Base-by-base conservation (phyloP, 2,888 invertebrate species). In the Dicyrtomina minuta region DNA sequence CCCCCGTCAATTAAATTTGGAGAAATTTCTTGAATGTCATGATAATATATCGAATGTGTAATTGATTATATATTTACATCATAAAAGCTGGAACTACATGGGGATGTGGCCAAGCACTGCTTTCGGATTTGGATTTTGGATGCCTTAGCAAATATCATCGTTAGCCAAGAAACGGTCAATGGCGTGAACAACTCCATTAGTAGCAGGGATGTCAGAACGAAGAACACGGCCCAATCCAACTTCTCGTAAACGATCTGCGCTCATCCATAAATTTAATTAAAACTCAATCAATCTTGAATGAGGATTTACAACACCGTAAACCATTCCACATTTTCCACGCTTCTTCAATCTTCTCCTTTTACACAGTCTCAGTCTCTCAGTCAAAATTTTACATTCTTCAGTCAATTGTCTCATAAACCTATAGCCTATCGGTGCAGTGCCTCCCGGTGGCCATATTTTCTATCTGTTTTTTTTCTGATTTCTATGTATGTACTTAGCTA, bases 101-200 rank as follows among this genome's bases (percentile, higher is more conserved):
- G 33, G 33, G 33, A 8, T 33, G n/a, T n/a, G n/a, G n/a, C n/a
- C n/a, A n/a, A n/a, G n/a, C n/a, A n/a, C n/a, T 33, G 33, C 33
- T 33, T 33, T 8, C 8, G 33, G 33, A 33, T 33, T 33, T 5
- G 33, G 33, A 33, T 33, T 33, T 33, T 33, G 33, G 33, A 33
- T 33, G 33, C 22, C 53, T 74, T 51, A 75, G 70, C 78, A 78
- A 68, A 78, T 72, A 55, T 78, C 78, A 64, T 77, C 75, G 56
- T 77, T 75, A 8, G 72, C 72, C n/a, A 78, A 68, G 58, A 77
- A 77, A 20, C 77, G 75, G 55, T 78, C 78, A 22, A 78, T 72
- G 17, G 75, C 78, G 71, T 78, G 78, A 26, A 78, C 78, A 15
- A 78, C 78, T 61, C 78, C 78, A 46, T 78, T 78, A 6, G 74